Conservation (phyloP, 2,888 invertebrate species). For the Palloptera scutellata region DNA sequence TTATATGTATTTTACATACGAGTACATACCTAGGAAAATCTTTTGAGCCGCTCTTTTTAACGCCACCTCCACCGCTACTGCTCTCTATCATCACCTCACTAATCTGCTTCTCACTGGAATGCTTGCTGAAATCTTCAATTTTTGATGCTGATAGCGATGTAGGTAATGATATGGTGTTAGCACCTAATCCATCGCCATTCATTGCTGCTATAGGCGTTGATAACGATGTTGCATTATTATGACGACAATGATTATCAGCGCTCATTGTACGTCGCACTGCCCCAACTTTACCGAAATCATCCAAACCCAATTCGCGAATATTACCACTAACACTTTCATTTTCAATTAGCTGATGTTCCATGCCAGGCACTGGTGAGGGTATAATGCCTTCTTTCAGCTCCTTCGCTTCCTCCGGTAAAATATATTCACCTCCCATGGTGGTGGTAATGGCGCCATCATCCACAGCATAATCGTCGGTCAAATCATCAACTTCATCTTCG, state of each 20-base stretch:
- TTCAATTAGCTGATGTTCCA: background rate
- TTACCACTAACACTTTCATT: constrained; percentile 27
- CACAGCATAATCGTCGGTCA: constrained; percentile 49
- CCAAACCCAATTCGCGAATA: constrained; percentile 15
- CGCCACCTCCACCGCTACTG: background rate
- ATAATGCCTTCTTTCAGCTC: constrained; percentile 45
- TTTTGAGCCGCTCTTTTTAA: constrained; percentile 35
- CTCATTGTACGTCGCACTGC: constrained; percentile 42
- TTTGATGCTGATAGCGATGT: constrained; percentile 26
- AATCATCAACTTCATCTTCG: constrained; percentile 60
- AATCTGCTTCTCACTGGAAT: constrained; percentile 5
- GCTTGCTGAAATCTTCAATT: constrained; percentile 20
- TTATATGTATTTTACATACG: no score
- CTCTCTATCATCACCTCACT: background rate
- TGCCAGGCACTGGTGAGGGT: constrained; percentile 31
- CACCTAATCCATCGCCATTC: constrained; percentile 13
- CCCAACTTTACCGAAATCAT: constrained; percentile 37
- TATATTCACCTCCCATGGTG: constrained; percentile 10
- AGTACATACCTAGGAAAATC: constrained; percentile 59
- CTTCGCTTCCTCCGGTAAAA: constrained; percentile 43
- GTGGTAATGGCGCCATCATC: constrained; percentile 24
- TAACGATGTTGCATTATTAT: background rate
- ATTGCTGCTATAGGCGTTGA: constrained; percentile 23
- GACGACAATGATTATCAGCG: constrained; percentile 34
- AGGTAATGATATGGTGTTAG: constrained; percentile 22